Evolutionary conservation across 1,140 invertebrate genomes (phyloP), one percentile per base, ranked within the genome.

Genomic region (Pseudomyrmex concolor): DNA sequence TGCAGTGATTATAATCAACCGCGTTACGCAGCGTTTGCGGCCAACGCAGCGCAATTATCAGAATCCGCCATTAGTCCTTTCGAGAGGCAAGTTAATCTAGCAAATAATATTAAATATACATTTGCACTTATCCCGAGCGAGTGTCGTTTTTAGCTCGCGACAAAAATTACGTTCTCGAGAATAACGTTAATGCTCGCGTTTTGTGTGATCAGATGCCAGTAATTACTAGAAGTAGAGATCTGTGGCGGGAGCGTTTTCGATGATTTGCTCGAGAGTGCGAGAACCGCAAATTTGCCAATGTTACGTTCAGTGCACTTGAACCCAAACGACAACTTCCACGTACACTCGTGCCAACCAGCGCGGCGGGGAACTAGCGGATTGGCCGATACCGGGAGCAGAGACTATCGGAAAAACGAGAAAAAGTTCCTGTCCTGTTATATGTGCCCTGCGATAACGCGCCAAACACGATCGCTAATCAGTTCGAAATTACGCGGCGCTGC

Each of bases 281-380:
- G 59, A 82, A 80, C 76, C 83, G 83, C 83, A 80, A 84, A 84
- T 81, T 80, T 70, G 83, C 64, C 66, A 81, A 64, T 45, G 70
- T 57, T 34, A 19, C 68, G 57, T 80, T 54, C 45, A 81, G 64
- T 59, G 74, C 62, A 78, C 72, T 83, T 50, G 51, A 83, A 62
- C 43, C 57, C 54, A 48, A 8, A 57, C 70, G 51, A 59, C 51
- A 43, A 62, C 10, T 54, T 60, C 59, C 12, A 54, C n/a, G 17
- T 17, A 15, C 63, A 77, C 59, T 76, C 43, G 80, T 22, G 25
- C 22, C 71, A 54, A 22, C 66, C 13, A 10, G 19, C 13, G 15
- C 50, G 43, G 22, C 45, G 34, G 15, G 15, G 63, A 48, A 55
- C 55, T 7, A 57, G 13, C 62, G 72, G 57, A 71, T 62, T 54